Evolutionary conservation across 2,888 invertebrate species (phyloP).

Genomic region (Dendrolimus pini): DNA sequence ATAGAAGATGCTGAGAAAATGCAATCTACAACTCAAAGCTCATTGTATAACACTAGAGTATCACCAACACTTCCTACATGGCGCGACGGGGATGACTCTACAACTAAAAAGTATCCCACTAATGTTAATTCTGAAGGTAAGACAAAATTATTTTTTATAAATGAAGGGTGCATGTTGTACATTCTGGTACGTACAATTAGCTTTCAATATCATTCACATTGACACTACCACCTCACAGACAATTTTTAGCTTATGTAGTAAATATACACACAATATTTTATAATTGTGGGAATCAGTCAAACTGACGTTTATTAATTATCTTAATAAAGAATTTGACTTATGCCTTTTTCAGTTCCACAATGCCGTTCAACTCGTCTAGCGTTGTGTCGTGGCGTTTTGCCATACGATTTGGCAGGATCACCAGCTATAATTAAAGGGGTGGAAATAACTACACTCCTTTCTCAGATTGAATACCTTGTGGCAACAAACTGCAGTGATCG

Average conservation of each 20-base stretch:
- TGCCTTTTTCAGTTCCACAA: constrained; percentile 48
- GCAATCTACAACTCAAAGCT: constrained; percentile 67
- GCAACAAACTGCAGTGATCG: constrained; percentile 80
- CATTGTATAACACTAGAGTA: constrained; percentile 70
- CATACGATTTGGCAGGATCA: constrained; percentile 79
- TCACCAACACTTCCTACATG: constrained; percentile 80
- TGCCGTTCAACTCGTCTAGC: constrained; percentile 71
- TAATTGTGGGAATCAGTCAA: background rate
- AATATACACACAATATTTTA: background rate
- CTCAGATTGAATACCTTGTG: constrained; percentile 77
- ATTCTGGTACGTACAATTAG: constrained; percentile 2
- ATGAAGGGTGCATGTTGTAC: constrained; percentile 26
- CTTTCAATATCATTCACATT: too few species aligned
- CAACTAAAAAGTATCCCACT: constrained; percentile 61
- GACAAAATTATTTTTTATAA: constrained; percentile 15
- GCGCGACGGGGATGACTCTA: constrained; percentile 53
- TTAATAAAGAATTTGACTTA: background rate
- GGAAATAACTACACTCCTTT: constrained; percentile 55
- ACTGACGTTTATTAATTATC: background rate
- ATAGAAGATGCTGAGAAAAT: constrained; percentile 77
- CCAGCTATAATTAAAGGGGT: constrained; percentile 51
- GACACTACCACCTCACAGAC: too few species aligned
- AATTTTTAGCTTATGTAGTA: background rate
- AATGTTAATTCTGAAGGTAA: constrained; percentile 61
- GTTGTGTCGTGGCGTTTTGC: constrained; percentile 80